Percentiles rank a stretch among this genome's conserved stretches.
These are phyloP conservation scores for Ormyrus labotus DNA, from an alignment of 2,888 invertebrate genomes.

Conservation along the genomic window DNA sequence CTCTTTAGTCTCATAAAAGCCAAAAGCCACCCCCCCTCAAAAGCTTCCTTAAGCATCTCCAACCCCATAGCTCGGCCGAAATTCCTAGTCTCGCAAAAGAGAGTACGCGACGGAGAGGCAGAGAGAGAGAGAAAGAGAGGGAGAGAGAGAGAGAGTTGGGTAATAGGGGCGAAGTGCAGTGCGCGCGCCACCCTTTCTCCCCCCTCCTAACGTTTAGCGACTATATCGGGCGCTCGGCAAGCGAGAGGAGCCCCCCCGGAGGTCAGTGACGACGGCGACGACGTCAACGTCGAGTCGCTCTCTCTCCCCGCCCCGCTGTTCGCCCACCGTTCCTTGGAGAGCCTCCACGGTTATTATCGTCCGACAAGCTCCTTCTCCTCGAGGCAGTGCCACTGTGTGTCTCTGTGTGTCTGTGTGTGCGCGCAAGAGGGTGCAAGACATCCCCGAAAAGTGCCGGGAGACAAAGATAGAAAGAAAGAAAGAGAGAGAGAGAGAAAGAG, in stretches of 20 bases:
- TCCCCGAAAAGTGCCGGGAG: too few species aligned
- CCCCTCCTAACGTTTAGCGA: not conserved
- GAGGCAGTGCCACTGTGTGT: too few species aligned
- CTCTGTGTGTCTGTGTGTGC: not conserved
- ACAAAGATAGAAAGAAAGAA: too few species aligned
- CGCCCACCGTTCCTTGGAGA: slow-evolving; percentile 1
- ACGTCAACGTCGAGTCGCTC: slow-evolving; percentile 43
- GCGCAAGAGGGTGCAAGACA: not conserved
- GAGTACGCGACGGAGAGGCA: too few species aligned
- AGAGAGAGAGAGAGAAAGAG: not conserved
- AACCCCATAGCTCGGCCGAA: too few species aligned
- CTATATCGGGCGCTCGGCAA: not conserved
- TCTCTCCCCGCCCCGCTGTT: not conserved
- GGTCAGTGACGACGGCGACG: slow-evolving; percentile 67
- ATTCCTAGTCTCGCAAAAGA: too few species aligned
- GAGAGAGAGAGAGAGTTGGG: not conserved
- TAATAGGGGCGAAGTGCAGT: not conserved
- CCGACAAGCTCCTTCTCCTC: not conserved
- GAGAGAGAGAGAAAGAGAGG: not conserved
- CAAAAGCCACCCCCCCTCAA: too few species aligned
- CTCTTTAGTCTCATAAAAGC: too few species aligned
- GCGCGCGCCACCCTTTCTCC: slow-evolving; percentile 16
- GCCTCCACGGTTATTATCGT: slow-evolving; percentile 21
- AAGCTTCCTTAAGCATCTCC: too few species aligned
- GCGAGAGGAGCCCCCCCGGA: slow-evolving; percentile 60